Base-by-base conservation (phyloP, 2,113 vertebrate genomes). In the Leucopsar rothschildi region DNA sequence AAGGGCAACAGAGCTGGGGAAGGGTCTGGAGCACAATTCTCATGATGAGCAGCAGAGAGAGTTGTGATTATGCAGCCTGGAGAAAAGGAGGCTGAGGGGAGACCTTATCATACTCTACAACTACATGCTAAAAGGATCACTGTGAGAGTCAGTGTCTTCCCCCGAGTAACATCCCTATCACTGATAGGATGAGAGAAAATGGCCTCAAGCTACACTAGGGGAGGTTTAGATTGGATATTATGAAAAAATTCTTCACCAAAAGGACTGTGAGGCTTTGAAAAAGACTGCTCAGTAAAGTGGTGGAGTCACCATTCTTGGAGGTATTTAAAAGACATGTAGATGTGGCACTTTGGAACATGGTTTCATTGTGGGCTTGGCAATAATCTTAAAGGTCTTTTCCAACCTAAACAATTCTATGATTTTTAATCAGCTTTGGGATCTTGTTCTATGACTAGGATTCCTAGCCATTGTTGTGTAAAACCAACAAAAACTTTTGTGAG, bases 71-170 rank as follows among this genome's bases (percentile, higher is more conserved):
- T 49, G 73, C 33, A 55, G 31, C 47, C 10, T 66, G 25, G 21
- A 80, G 12, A 40, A 55, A 80, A 72, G 29, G 29, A 53, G 29
- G 15, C 21, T 71, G 4, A 45, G 14, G 7, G 3, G 8, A 78
- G 21, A 59, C 9, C 10, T 79, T 65, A 40, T 27, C 0, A 0
- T 9, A 33, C 40, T 22, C 39, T 55, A 35, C 15, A 40, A 6
- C 21, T 53, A 5, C 17, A 16, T 35, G 47, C 40, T 29, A 75
- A 24, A 27, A 69, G 20, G n/a, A 16, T 82, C 40, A 27, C 19
- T 28, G 7, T 47, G 24, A 4, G 8, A 4, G 1, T 69, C n/a
- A 16, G 47, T 69, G 14, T 68, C n/a, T 55, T 45, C 61, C 45
- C 37, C 28, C 2, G 0, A 27, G 11, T 61, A 42, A 16, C 5